phyloP scores from a whole-genome alignment of 2,113 vertebrate species.

The Chlorocebus sabaeus region DNA sequence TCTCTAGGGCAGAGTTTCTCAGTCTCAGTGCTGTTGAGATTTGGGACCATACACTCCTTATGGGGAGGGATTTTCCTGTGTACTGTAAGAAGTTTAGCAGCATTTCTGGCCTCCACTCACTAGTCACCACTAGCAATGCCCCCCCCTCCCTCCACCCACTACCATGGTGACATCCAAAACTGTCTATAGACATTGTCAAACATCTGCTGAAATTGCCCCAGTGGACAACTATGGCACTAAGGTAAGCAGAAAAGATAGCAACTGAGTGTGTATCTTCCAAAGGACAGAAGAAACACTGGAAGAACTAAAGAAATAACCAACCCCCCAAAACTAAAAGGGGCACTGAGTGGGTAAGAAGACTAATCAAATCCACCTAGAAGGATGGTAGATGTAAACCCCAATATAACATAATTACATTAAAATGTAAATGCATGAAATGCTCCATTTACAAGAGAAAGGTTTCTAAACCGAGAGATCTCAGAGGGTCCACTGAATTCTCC shows the following conservation, averaged over 20 bases:
- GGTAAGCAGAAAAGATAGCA: background rate
- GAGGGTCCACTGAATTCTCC: background rate
- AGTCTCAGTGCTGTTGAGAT: background rate
- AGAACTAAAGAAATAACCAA: background rate
- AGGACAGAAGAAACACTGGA: background rate
- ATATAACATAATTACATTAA: background rate
- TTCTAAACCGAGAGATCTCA: background rate
- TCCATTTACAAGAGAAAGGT: background rate
- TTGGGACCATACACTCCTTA: background rate
- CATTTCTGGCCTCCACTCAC: background rate
- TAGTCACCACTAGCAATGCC: background rate
- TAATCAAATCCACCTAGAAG: background rate
- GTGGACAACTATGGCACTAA: background rate
- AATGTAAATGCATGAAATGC: background rate
- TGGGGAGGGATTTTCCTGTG: background rate
- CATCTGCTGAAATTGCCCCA: background rate
- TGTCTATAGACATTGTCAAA: background rate
- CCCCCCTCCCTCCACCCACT: background rate
- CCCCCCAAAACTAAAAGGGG: background rate
- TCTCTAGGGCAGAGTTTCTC: background rate
- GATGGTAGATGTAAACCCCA: background rate
- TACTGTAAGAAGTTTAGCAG: background rate
- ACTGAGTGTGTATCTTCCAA: background rate
- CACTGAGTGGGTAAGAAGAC: background rate
- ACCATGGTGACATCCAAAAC: background rate